Evolutionary conservation across 2,797 vertebrate genomes (phyloP).

Genomic region (Hippocampus kuda): DNA sequence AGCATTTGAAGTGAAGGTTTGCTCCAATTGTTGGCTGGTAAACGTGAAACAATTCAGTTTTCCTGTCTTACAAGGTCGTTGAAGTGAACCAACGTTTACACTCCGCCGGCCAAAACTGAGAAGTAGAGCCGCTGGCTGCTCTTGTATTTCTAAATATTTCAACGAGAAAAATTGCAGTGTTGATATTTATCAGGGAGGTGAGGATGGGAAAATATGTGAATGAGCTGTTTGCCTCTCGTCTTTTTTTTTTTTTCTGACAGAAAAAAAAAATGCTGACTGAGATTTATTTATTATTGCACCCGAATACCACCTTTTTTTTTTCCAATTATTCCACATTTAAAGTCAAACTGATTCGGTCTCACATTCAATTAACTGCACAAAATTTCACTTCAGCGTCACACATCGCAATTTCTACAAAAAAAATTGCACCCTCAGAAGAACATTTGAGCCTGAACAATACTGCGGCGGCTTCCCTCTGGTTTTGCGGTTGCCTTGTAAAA

Average conservation of each 20-base stretch:
- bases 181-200: background rate
- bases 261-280: no score
- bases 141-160: background rate
- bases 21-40: constrained; percentile 22
- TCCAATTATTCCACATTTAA: no score
- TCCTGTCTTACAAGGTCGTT: background rate
- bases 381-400: no score
- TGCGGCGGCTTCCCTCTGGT: constrained; percentile 1
- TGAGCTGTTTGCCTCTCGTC: background rate
- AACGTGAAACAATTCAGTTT: background rate
- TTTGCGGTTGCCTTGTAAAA: background rate
- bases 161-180: background rate
- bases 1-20: constrained; percentile 23
- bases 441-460: background rate
- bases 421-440: no score
- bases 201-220: background rate
- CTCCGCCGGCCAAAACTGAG: background rate
- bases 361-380: no score
- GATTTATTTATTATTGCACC: no score
- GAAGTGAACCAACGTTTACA: background rate
- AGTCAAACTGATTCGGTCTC: no score
- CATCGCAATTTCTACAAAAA: no score
- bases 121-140: background rate
- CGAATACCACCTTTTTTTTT: no score
- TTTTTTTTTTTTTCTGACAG: no score